Conservation (phyloP, 1,140 invertebrate genomes). For the Anoplolepis gracilipes region DNA sequence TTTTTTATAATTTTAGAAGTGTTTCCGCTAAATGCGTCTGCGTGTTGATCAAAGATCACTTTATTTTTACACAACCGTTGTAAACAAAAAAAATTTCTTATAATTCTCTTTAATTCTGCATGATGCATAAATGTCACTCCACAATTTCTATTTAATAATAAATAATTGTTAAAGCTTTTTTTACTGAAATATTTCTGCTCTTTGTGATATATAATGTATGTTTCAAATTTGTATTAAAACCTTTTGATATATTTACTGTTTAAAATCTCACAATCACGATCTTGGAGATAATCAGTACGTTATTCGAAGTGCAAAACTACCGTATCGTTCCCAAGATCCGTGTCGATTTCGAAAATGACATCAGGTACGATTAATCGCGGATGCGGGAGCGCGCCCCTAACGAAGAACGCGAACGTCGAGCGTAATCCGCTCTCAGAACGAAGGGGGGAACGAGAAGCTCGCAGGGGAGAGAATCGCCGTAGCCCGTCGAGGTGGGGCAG, state of each 20-base stretch:
- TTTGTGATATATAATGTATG: background rate
- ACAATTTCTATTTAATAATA: constrained; percentile 2
- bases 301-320: constrained; percentile 8
- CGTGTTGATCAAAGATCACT: background rate
- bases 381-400: constrained; percentile 53
- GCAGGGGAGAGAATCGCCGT: constrained; percentile 39
- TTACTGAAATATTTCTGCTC: background rate
- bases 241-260: background rate
- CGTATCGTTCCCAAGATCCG: background rate
- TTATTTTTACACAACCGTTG: background rate
- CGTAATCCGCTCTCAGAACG: constrained; percentile 73
- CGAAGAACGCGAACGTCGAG: constrained; percentile 67
- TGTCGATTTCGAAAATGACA: constrained; percentile 52
- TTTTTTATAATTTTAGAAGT: background rate
- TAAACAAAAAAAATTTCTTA: constrained; percentile 1
- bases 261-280: background rate
- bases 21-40: background rate
- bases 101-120: background rate
- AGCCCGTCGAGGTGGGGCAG: constrained; percentile 41
- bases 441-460: constrained; percentile 56
- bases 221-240: background rate
- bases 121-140: background rate
- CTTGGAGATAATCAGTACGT: background rate
- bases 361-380: constrained; percentile 52
- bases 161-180: background rate